phyloP scores from a whole-genome alignment of 2,888 invertebrate species.

The Gandaritis pyraliata region DNA sequence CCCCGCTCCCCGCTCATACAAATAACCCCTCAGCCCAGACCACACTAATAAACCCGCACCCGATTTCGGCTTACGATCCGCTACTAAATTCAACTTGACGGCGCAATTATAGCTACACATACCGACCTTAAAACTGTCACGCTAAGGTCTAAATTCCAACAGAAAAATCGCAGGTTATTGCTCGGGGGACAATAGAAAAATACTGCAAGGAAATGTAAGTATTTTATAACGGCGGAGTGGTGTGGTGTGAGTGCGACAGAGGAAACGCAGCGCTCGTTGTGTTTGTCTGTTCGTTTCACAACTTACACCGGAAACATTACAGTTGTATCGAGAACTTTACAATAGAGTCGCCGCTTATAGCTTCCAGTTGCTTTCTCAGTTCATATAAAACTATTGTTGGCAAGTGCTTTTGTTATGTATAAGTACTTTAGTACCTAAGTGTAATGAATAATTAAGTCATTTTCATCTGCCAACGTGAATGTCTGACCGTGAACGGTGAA shows the following conservation, averaged over 20 bases:
- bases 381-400: too few species aligned
- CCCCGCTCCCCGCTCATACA: conserved; percentile 16
- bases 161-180: conserved; percentile 24
- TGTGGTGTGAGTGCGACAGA: conserved; percentile 12
- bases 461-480: too few species aligned
- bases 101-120: conserved; percentile 10
- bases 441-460: too few species aligned
- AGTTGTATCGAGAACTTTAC: conserved; percentile 1
- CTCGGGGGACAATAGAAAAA: conserved; percentile 39
- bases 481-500: too few species aligned
- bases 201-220: conserved; percentile 38
- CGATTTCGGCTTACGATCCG: conserved; percentile 38
- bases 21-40: conserved; percentile 28
- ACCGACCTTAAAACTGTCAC: neutral
- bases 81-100: conserved; percentile 39
- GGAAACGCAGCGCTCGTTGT: conserved; percentile 27
- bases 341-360: neutral
- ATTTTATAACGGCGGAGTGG: conserved; percentile 33
- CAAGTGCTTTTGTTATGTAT: too few species aligned
- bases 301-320: conserved; percentile 12
- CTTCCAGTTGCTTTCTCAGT: too few species aligned
- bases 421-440: too few species aligned
- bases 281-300: conserved; percentile 17
- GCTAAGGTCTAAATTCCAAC: conserved; percentile 4
- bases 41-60: conserved; percentile 35